Evolutionary conservation across 1,140 invertebrate species (phyloP), one percentile per base, ranked within the genome.

Genomic region (Pteromalus puparum): DNA sequence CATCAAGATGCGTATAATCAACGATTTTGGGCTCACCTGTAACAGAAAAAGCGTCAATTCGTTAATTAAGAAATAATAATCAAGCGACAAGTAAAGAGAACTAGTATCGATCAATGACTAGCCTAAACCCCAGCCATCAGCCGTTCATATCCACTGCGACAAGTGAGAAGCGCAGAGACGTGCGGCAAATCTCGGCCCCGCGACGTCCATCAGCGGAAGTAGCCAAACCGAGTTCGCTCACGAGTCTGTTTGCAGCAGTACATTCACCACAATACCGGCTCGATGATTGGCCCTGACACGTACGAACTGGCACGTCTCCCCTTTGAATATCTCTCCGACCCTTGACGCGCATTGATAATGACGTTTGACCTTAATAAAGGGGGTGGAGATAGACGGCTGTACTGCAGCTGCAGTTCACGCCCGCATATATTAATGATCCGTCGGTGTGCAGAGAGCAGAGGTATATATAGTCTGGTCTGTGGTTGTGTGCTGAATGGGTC

Each of bases 291-390:
- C 73, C 21, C 73, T 1, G 73, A 75, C 67, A 30, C 67, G 9
- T 70, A 6, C 53, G 53, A n/a, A 21, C 53, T 61, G 18, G 53
- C 53, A 18, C 53, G 4, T 70, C 26, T 21, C 67, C 24, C 65
- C 2, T 28, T 70, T 70, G 67, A 28, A 30, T 30, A 34, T 34
- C 68, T 72, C 68, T 12, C 68, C 3, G 12, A 21, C 24, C 68
- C 30, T 72, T 72, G 68, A 72, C 10, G 26, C 73, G 34, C 21
- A 74, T 42, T n/a, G 73, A 42, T n/a, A 74, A 38, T 30, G 73
- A 74, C 73, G 73, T 74, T 74, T 74, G 73, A 42, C 38, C 73
- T 42, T 74, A 74, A 34, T 74, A 42, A 42, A 74, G 30, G 73
- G 73, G 73, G 73, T 42, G 73, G 73, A 30, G 26, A 72, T 26